These are phyloP conservation scores for Suncus etruscus DNA, from an alignment of 2,113 vertebrate species.

Conservation along the genomic window DNA sequence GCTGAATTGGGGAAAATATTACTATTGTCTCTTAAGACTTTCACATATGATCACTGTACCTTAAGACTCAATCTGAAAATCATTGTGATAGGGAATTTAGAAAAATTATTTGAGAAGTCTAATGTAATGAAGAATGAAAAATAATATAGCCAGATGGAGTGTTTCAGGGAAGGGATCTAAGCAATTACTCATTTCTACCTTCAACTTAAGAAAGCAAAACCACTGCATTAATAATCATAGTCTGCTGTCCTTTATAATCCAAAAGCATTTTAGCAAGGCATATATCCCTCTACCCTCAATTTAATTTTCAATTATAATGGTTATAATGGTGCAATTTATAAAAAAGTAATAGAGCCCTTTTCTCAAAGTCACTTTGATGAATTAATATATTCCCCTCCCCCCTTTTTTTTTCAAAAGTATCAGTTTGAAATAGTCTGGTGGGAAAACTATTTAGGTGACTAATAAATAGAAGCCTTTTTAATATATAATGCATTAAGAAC, in stretches of 20 bases:
- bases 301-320: neutral
- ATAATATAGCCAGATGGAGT: neutral
- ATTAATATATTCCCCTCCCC: neutral
- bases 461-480: constrained; percentile 61
- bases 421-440: constrained; percentile 59
- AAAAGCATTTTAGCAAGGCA: constrained; percentile 24
- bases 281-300: neutral
- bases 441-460: constrained; percentile 63
- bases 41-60: neutral
- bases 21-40: constrained; percentile 6
- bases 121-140: neutral
- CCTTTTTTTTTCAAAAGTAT: neutral
- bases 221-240: constrained; percentile 26
- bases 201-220: constrained; percentile 26
- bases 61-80: neutral
- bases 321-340: neutral
- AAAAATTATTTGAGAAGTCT: neutral
- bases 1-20: neutral
- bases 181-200: constrained; percentile 14
- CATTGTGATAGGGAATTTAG: neutral
- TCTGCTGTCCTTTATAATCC: neutral
- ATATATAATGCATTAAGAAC: constrained; percentile 72
- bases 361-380: constrained; percentile 53
- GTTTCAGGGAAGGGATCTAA: neutral
- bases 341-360: neutral